Base-by-base conservation (phyloP, 2,797 vertebrate species). In the Lates japonicus region DNA sequence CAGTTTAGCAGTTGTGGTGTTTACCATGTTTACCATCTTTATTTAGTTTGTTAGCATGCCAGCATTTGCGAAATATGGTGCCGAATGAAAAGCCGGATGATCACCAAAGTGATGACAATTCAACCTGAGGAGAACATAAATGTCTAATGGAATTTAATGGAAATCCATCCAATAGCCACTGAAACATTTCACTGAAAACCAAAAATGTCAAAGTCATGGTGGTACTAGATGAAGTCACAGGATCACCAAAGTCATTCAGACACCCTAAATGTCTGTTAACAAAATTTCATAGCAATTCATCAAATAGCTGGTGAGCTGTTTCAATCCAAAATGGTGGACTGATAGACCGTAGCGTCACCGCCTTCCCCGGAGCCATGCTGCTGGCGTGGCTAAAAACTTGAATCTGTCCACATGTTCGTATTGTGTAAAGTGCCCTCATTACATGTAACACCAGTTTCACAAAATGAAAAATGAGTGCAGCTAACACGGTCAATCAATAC, bases 381-480 rank as follows among this genome's bases (percentile, higher is more conserved):
- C 39, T 4, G 20, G 37, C 10, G 17, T 0, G 1, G 8, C 1
- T 58, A 29, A 9, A 33, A 63, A 49, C 42, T 6, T 74, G 2
- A 7, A 37, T 48, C 58, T 35, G 33, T 54, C 52, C 16, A n/a
- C 25, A 6, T 51, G 63, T 12, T 57, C 8, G 29, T n/a, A 9
- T 64, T 58, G 48, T 64, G 42, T 9, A 59, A 81, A 78, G 42
- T n/a, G 51, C 49, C 17, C 41, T 14, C 14, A 31, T 39, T 19
- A 52, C 35, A 16, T 39, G 25, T 37, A 25, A 65, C 49, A 62
- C 22, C 35, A 35, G 22, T 61, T 83, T 78, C 42, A 63, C 52
- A 17, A 69, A 78, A 69, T 67, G 55, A 77, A 81, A 88, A 83
- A 75, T 77, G 49, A 85, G 66, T 54, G 70, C 54, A 35, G 74